Evolutionary conservation across 2,888 invertebrate genomes (phyloP).

Genomic region (Augiades crinisus): DNA sequence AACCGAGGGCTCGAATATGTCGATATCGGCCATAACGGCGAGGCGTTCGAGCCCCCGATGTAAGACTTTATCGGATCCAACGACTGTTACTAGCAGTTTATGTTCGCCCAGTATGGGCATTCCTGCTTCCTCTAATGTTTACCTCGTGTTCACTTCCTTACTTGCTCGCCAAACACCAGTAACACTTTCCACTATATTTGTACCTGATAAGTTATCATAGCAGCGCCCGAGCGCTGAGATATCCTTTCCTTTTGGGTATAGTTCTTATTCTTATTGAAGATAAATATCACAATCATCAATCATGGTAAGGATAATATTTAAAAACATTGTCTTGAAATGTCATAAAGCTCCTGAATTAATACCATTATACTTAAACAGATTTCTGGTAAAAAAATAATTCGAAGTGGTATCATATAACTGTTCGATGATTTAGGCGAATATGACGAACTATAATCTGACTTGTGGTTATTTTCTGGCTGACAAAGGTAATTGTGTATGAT

Average conservation of each 20-base stretch:
- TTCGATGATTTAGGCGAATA: too few species aligned
- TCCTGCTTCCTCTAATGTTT: slow-evolving; percentile 54
- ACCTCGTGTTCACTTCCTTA: slow-evolving; percentile 45
- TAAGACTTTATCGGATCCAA: slow-evolving; percentile 58
- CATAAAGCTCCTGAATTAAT: too few species aligned
- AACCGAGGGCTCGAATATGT: slow-evolving; percentile 55
- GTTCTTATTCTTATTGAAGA: not conserved
- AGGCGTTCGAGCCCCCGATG: slow-evolving; percentile 46
- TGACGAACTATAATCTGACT: too few species aligned
- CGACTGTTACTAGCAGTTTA: slow-evolving; percentile 57
- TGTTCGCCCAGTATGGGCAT: slow-evolving; percentile 52
- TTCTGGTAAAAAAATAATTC: too few species aligned
- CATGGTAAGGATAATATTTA: too few species aligned
- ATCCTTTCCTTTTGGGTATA: slow-evolving; percentile 3
- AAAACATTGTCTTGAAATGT: too few species aligned
- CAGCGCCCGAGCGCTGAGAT: slow-evolving; percentile 18
- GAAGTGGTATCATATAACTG: too few species aligned
- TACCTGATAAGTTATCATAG: slow-evolving; percentile 31
- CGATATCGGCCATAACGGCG: slow-evolving; percentile 50
- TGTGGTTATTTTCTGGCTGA: too few species aligned
- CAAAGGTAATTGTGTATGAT: too few species aligned
- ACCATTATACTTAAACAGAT: too few species aligned
- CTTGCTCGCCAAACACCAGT: slow-evolving; percentile 24
- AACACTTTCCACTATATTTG: slow-evolving; percentile 27
- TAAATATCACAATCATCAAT: too few species aligned